Evolutionary conservation across 1,140 invertebrate genomes (phyloP).

Genomic region (Lepidurus couesii): DNA sequence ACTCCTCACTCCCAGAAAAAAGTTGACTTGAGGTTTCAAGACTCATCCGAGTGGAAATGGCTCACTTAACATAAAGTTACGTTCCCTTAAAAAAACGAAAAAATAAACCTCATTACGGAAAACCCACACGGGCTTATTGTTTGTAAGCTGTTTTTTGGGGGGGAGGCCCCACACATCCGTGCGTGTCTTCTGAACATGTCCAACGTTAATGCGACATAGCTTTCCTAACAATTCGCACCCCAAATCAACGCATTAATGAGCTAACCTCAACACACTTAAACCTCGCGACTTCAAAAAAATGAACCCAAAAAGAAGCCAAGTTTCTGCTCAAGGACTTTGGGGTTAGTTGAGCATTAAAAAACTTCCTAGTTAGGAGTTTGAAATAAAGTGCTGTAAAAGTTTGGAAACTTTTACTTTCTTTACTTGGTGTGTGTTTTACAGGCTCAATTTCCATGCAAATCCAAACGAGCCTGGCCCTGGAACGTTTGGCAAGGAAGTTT

Average conservation of each 20-base stretch:
- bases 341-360: neutral
- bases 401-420: neutral
- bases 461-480: neutral
- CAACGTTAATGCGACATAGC: neutral
- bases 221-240: neutral
- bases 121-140: slow-evolving; percentile 5
- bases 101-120: neutral
- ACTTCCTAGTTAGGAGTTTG: neutral
- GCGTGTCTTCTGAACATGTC: neutral
- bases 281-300: neutral
- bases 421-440: neutral
- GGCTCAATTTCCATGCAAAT: slow-evolving; percentile 19
- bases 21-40: neutral
- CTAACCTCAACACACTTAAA: too few relatives aligned
- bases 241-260: neutral
- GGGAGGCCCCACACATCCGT: neutral
- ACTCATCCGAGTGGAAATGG: slow-evolving; percentile 2
- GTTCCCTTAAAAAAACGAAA: neutral
- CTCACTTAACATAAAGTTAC: neutral
- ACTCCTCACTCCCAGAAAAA: neutral
- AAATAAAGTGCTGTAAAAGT: neutral
- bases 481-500: neutral
- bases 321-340: neutral
- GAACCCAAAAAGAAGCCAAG: neutral
- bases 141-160: neutral